These are phyloP conservation scores for Brachypodius melanocephalos DNA, from an alignment of 2,113 vertebrate species.

Conservation along the genomic window DNA sequence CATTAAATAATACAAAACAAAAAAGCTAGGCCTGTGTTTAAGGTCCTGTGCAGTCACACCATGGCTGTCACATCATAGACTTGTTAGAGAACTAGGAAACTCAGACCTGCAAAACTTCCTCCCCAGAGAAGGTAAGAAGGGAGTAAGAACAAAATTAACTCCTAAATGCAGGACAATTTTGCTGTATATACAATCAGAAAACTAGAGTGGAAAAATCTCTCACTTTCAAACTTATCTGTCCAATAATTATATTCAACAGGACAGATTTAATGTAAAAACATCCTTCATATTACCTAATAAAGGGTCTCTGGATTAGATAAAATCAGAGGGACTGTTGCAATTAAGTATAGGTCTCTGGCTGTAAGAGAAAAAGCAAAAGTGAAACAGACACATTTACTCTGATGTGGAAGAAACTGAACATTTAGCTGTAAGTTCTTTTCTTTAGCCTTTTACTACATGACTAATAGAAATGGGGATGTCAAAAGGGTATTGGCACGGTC, in stretches of 20 bases:
- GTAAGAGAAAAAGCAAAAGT: not conserved
- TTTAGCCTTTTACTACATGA: not conserved
- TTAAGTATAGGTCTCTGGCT: not conserved
- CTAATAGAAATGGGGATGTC: not conserved
- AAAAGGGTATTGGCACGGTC: not conserved
- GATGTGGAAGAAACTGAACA: not conserved
- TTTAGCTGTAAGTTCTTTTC: not conserved
- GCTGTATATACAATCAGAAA: not conserved
- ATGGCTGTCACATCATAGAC: accelerated
- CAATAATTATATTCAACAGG: not conserved
- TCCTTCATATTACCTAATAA: not conserved
- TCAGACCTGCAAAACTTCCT: not conserved
- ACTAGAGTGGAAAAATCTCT: not conserved
- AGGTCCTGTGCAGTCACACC: not conserved
- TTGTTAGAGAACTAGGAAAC: not conserved
- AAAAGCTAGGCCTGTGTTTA: not conserved
- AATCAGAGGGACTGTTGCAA: not conserved
- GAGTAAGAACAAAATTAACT: not conserved
- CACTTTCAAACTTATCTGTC: not conserved
- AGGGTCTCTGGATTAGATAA: not conserved
- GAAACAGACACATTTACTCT: not conserved
- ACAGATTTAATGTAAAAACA: not conserved
- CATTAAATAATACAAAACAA: not conserved
- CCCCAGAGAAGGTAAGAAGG: not conserved
- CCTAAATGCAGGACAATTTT: not conserved